phyloP scores from a whole-genome alignment of 1,140 invertebrate genomes.

The Apocrypta bakeri region DNA sequence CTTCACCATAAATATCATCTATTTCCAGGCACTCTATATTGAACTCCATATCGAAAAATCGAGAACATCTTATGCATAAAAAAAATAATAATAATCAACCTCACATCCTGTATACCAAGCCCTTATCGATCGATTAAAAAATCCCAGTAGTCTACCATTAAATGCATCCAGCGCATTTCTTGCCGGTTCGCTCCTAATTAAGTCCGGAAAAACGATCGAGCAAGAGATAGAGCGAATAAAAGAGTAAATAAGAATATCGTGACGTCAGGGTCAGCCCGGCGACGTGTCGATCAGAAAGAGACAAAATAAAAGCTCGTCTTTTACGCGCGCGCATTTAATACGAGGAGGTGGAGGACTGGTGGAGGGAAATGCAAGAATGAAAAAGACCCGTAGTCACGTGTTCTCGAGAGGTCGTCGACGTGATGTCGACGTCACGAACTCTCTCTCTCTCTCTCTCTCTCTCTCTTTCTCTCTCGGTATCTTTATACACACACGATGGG shows the following conservation, averaged over 20 bases:
- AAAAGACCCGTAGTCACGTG: slow-evolving; percentile 11
- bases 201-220: not conserved
- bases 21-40: too few relatives aligned
- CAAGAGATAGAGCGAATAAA: not conserved
- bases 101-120: too few relatives aligned
- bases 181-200: slow-evolving; percentile 3
- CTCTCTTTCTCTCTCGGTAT: not conserved
- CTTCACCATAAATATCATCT: too few relatives aligned
- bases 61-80: too few relatives aligned
- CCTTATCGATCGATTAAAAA: not conserved
- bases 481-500: not conserved
- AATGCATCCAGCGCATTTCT: not conserved
- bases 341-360: not conserved
- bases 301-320: not conserved
- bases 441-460: too few relatives aligned
- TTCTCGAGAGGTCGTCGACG: not conserved
- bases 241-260: not conserved
- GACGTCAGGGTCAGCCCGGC: not conserved
- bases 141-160: not conserved
- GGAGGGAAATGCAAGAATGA: not conserved
- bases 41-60: not conserved
- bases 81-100: too few relatives aligned
- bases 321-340: not conserved
- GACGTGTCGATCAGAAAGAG: not conserved
- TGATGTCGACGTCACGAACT: slow-evolving; percentile 11